Evolutionary conservation across 2,888 invertebrate species (phyloP).

Genomic region (Platycheirus rosarum): DNA sequence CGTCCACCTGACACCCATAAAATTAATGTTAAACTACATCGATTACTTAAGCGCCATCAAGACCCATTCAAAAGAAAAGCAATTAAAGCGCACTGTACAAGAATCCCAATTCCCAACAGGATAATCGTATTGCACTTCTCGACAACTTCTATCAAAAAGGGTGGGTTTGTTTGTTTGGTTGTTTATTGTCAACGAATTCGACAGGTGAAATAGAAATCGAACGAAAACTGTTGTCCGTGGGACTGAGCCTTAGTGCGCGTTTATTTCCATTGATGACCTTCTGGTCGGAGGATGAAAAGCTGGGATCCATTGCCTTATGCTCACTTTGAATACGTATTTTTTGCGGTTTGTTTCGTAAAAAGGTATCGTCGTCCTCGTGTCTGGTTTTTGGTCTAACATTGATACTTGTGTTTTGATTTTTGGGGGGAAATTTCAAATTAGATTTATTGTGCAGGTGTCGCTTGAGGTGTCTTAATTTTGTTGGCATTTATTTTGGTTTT

Average conservation of each 20-base stretch:
- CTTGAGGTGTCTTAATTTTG: neutral
- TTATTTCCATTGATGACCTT: constrained; percentile 1
- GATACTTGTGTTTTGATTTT: constrained; percentile 22
- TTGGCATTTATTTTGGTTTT: neutral
- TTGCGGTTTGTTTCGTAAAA: constrained; percentile 12
- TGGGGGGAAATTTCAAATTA: neutral
- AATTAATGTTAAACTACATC: constrained; percentile 46
- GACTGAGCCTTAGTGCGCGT: constrained; percentile 16
- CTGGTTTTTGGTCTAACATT: neutral
- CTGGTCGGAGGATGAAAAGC: constrained; percentile 44
- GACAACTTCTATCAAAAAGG: constrained; percentile 31
- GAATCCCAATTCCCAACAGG: constrained; percentile 35
- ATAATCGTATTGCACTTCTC: constrained; percentile 45
- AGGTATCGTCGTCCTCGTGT: constrained; percentile 10
- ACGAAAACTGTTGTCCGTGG: constrained; percentile 29
- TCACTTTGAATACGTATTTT: constrained; percentile 7
- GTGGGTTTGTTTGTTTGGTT: constrained; percentile 21
- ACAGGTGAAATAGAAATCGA: constrained; percentile 34
- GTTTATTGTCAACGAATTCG: constrained; percentile 44
- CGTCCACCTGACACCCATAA: constrained; percentile 38
- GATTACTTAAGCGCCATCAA: constrained; percentile 56
- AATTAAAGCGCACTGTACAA: too few relatives aligned
- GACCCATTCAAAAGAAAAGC: constrained; percentile 45
- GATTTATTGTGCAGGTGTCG: constrained; percentile 17
- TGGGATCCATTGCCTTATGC: constrained; percentile 17